Percentiles rank a stretch among this genome's conserved stretches.
Conservation (phyloP, 1,140 invertebrate species). For the Cotesia vestalis region DNA sequence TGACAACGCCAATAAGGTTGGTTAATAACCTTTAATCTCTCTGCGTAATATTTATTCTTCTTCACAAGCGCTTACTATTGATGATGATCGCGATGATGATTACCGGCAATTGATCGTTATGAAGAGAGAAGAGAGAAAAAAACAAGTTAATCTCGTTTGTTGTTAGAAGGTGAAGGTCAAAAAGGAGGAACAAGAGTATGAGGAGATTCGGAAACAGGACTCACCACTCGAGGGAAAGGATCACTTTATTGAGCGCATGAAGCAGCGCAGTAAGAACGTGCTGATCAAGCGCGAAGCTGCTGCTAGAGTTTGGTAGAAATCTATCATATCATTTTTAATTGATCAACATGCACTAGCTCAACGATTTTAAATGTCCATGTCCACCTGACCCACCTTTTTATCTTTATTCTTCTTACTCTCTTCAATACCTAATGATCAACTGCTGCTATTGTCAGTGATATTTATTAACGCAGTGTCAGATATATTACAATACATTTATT, state of each 20-base stretch:
- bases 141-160: conserved; percentile 59
- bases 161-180: conserved; percentile 53
- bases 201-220: conserved; percentile 34
- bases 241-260: conserved; percentile 61
- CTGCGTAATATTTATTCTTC: conserved; percentile 9
- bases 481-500: no score
- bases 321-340: no score
- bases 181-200: conserved; percentile 14
- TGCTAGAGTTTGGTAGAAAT: conserved; percentile 57
- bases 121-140: conserved; percentile 34
- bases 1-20: conserved; percentile 56
- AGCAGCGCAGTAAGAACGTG: conserved; percentile 60
- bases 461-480: neutral
- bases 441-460: neutral
- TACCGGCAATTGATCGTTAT: conserved; percentile 27
- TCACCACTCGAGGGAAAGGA: conserved; percentile 54
- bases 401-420: conserved; percentile 8
- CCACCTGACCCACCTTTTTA: neutral
- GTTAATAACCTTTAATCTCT: conserved; percentile 44
- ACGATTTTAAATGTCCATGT: neutral
- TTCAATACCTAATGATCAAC: conserved; percentile 1
- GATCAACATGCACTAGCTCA: no score
- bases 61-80: neutral
- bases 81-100: conserved; percentile 38
- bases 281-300: conserved; percentile 59